Evolutionary conservation across 2,113 vertebrate genomes (phyloP).

Genomic region (Oncorhynchus masou): DNA sequence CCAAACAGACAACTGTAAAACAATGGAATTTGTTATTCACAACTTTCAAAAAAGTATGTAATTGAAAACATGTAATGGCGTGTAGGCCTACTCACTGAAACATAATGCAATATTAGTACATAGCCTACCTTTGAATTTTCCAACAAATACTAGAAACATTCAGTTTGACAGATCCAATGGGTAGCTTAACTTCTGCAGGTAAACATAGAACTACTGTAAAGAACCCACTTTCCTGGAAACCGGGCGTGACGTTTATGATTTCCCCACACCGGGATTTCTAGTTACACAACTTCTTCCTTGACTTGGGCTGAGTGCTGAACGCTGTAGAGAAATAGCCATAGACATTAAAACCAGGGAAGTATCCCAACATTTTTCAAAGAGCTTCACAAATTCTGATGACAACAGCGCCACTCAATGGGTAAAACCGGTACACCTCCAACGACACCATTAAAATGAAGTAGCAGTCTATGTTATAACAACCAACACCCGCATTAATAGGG

Average conservation of each 20-base stretch:
- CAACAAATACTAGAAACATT: background rate
- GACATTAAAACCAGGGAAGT: no score
- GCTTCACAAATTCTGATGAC: slow-evolving; percentile 23
- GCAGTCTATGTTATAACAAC: no score
- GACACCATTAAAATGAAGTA: no score
- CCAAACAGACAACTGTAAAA: background rate
- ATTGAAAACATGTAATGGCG: no score
- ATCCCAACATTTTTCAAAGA: background rate
- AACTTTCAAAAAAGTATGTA: no score
- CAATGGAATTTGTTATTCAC: background rate
- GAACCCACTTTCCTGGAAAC: slow-evolving; percentile 49
- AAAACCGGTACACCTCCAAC: background rate
- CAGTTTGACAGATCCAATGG: background rate
- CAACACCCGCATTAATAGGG: no score
- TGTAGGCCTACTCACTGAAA: no score
- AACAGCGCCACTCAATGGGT: slow-evolving; percentile 61
- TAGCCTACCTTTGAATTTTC: background rate
- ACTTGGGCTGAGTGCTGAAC: slow-evolving; percentile 1
- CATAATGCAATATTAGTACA: background rate
- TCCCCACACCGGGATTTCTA: slow-evolving; percentile 38
- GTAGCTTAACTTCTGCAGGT: background rate
- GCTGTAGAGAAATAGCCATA: background rate
- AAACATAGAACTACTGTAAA: background rate
- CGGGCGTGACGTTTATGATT: slow-evolving; percentile 39
- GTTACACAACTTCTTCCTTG: slow-evolving; percentile 61